Evolutionary conservation across 1,140 invertebrate genomes (phyloP), one percentile per base, ranked within the genome.

Genomic region (Ganaspis sp.): DNA sequence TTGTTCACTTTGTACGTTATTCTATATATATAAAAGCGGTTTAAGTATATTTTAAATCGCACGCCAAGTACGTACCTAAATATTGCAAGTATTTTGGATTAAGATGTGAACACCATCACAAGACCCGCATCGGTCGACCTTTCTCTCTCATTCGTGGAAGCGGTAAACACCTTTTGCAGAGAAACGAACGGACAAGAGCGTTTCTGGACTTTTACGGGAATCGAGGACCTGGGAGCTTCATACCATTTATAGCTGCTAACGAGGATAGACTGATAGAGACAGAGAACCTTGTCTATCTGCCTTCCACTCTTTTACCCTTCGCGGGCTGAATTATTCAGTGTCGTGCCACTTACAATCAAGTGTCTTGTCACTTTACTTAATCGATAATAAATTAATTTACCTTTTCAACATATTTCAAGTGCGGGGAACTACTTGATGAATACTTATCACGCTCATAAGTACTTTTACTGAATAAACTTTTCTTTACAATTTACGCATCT

Each of bases 191-290:
- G 34, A 53, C 49, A 45, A 69, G 45, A 74, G 64, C 70, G 19
- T 78, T 78, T 82, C 76, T 76, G 74, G 76, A 84, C 81, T 83
- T 84, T 83, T 84, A 84, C 78, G 83, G 81, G 70, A 83, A 83
- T 79, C 72, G 79, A 70, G 75, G 69, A 75, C 81, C 58, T 74
- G 72, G 74, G 79, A 80, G 69, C 75, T 58, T 64, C 53, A 17
- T 69, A 42, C 17, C 74, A 70, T 75, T 40, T 81, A 58, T 19
- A 64, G 74, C 9, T 34, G 19, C 29, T 54, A 64, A 64, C 53
- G 23, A 26, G 71, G 45, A 72, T 72, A 42, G 38, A 42, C 45
- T 49, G 45, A 49, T 49, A 49, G 45, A 49, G 45, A 64, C 26
- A 64, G 58, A 64, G 12, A 64, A 29, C 58, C 58, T 64, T 29